These are phyloP conservation scores for Eristalinus aeneus DNA, from an alignment of 2,888 invertebrate species.

Conservation along the genomic window DNA sequence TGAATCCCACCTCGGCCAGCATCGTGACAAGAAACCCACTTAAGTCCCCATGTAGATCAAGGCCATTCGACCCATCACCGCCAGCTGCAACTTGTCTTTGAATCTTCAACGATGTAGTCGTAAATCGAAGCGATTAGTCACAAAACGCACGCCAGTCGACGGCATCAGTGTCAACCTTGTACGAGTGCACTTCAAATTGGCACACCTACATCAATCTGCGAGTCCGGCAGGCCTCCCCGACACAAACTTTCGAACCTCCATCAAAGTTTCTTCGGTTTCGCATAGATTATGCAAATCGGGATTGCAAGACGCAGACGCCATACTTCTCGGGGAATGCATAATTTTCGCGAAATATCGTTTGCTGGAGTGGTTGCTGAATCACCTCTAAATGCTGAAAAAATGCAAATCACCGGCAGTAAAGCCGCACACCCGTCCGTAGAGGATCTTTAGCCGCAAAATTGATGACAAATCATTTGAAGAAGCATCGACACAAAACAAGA, in stretches of 20 bases:
- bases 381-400: not conserved
- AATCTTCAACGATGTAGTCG: not conserved
- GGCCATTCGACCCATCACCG: not conserved
- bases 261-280: not conserved
- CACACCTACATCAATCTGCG: not conserved
- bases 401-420: not conserved
- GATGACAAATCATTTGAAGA: not conserved
- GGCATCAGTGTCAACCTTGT: not conserved
- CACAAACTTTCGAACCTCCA: not conserved
- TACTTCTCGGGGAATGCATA: not conserved
- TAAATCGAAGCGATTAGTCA: not conserved
- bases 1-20: not conserved
- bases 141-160: not conserved
- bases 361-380: not conserved
- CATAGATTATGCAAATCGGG: conserved; percentile 6
- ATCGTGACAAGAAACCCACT: not conserved
- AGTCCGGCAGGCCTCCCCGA: not conserved
- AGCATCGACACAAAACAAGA: not conserved
- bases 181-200: not conserved
- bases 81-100: not conserved
- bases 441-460: not conserved
- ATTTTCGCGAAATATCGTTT: not conserved
- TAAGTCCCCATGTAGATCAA: not conserved
- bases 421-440: not conserved
- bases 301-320: not conserved